Conservation (phyloP, 2,888 invertebrate genomes). For the Dexiosoma caninum region DNA sequence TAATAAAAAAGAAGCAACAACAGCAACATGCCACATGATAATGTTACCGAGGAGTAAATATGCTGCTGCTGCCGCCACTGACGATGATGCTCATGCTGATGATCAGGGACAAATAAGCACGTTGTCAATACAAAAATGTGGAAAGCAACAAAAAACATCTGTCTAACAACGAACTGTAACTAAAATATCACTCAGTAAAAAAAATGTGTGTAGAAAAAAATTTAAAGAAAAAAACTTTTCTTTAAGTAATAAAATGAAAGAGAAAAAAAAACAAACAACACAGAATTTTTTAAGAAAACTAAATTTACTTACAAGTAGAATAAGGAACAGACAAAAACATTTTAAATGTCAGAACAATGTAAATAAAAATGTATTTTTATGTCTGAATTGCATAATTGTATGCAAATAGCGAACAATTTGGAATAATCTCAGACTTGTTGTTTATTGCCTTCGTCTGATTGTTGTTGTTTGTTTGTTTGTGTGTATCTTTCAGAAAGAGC, state of each 20-base stretch:
- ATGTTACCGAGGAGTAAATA: background rate
- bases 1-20: slow-evolving; percentile 17
- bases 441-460: background rate
- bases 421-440: slow-evolving; percentile 15
- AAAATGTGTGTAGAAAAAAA: slow-evolving; percentile 1
- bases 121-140: slow-evolving; percentile 55
- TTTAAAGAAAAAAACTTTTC: background rate
- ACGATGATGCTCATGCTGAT: background rate
- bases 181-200: slow-evolving; percentile 19
- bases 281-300: too few species aligned
- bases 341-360: slow-evolving; percentile 45
- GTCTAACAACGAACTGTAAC: slow-evolving; percentile 32
- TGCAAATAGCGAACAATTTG: slow-evolving; percentile 27
- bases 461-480: background rate
- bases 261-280: background rate
- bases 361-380: slow-evolving; percentile 32
- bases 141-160: slow-evolving; percentile 53
- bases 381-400: slow-evolving; percentile 33
- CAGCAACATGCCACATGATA: slow-evolving; percentile 11
- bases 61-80: background rate
- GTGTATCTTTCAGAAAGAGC: background rate
- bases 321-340: slow-evolving; percentile 47
- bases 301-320: slow-evolving; percentile 35
- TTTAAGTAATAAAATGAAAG: slow-evolving; percentile 10
- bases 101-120: slow-evolving; percentile 35